These are phyloP conservation scores for Andrena hattorfiana DNA, from an alignment of 2,888 invertebrate species.

Conservation along the genomic window DNA sequence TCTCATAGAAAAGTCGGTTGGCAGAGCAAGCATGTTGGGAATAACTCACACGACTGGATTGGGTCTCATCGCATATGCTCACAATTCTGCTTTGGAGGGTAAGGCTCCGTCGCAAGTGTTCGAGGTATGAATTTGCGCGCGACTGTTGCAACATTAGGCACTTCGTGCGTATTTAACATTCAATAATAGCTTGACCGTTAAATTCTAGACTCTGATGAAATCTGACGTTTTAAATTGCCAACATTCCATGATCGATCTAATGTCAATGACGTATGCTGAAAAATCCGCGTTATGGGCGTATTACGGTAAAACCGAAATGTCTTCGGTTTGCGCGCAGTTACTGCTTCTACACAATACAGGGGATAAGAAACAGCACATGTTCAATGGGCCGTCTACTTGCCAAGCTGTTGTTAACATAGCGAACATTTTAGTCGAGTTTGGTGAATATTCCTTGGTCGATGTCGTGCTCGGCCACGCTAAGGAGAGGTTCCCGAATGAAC, in stretches of 20 bases:
- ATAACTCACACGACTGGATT: slow-evolving; percentile 90
- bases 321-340: slow-evolving; percentile 92
- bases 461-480: slow-evolving; percentile 88
- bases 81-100: slow-evolving; percentile 90
- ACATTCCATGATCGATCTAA: slow-evolving; percentile 92
- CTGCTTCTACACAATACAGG: slow-evolving; percentile 92
- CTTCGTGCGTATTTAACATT: not conserved
- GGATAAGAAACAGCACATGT: slow-evolving; percentile 85
- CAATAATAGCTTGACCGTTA: slow-evolving; percentile 3
- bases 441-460: slow-evolving; percentile 87
- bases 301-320: slow-evolving; percentile 95
- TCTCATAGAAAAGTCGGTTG: slow-evolving; percentile 89
- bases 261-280: slow-evolving; percentile 92
- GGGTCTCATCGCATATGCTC: slow-evolving; percentile 91
- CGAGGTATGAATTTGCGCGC: slow-evolving; percentile 85
- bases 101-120: slow-evolving; percentile 89
- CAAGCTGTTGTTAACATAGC: slow-evolving; percentile 90
- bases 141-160: not conserved
- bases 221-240: slow-evolving; percentile 95
- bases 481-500: slow-evolving; percentile 88
- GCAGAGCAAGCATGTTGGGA: slow-evolving; percentile 89
- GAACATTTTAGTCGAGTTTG: slow-evolving; percentile 86
- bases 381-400: slow-evolving; percentile 90
- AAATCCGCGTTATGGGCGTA: slow-evolving; percentile 95
- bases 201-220: slow-evolving; percentile 90